These are phyloP conservation scores for Chromoteleia sp. DNA, from an alignment of 2,888 invertebrate genomes.

Conservation along the genomic window DNA sequence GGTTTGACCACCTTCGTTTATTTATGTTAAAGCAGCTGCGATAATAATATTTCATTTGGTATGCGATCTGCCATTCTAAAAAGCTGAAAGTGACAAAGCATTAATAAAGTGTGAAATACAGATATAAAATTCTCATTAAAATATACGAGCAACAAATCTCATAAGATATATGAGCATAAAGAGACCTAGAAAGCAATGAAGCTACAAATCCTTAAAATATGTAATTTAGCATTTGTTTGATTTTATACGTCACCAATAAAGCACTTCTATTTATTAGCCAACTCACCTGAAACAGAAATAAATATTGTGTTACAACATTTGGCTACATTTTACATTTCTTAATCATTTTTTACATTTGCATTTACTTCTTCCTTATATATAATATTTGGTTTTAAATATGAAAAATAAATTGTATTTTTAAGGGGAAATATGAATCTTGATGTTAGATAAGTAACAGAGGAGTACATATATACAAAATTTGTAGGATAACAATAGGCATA, in stretches of 20 bases:
- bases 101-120: constrained; percentile 59
- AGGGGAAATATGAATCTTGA: no score
- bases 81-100: constrained; percentile 70
- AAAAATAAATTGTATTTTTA: not conserved
- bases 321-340: no score
- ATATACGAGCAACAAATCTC: constrained; percentile 48
- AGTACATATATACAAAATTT: not conserved
- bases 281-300: constrained; percentile 68
- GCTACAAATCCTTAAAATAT: constrained; percentile 51
- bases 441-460: not conserved
- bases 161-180: constrained; percentile 40
- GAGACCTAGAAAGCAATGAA: constrained; percentile 61
- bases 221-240: constrained; percentile 30
- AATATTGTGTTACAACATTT: constrained; percentile 7
- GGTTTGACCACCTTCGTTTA: constrained; percentile 71
- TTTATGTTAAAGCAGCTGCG: constrained; percentile 61
- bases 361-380: not conserved
- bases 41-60: constrained; percentile 55
- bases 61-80: constrained; percentile 47
- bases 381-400: no score
- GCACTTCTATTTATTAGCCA: constrained; percentile 27
- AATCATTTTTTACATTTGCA: not conserved
- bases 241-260: constrained; percentile 62
- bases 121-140: constrained; percentile 34
- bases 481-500: not conserved